Evolutionary conservation across 1,140 invertebrate genomes (phyloP).

Genomic region (Saxidomus purpurata): DNA sequence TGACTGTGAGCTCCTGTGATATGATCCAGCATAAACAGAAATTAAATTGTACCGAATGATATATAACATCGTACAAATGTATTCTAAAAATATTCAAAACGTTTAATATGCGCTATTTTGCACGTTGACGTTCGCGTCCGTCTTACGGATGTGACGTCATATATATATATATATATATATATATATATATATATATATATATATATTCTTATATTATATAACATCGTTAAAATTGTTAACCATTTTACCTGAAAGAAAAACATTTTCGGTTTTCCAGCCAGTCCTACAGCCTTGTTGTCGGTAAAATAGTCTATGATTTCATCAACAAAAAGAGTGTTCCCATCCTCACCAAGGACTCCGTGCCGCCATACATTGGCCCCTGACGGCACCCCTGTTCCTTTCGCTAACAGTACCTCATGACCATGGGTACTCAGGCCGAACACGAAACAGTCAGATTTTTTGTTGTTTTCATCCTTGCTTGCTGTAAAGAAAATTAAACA

Average conservation of each 20-base stretch:
- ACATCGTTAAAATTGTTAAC: too few relatives aligned
- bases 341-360: not conserved
- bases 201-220: too few relatives aligned
- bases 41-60: too few relatives aligned
- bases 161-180: too few relatives aligned
- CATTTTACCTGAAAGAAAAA: slow-evolving; percentile 22
- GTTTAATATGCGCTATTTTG: too few relatives aligned
- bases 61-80: too few relatives aligned
- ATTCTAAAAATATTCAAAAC: too few relatives aligned
- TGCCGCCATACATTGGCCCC: not conserved
- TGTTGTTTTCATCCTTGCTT: not conserved
- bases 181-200: too few relatives aligned
- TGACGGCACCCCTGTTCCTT: not conserved
- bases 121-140: too few relatives aligned
- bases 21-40: too few relatives aligned
- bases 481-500: not conserved
- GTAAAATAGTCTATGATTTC: not conserved
- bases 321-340: not conserved
- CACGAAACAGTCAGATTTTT: slow-evolving; percentile 6
- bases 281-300: not conserved
- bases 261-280: not conserved
- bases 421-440: slow-evolving; percentile 18
- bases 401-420: not conserved
- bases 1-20: too few relatives aligned
- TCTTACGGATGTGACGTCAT: too few relatives aligned